Percentiles rank a stretch among this genome's conserved stretches.
phyloP scores from a whole-genome alignment of 2,888 invertebrate genomes.

The Phyto melanocephala region DNA sequence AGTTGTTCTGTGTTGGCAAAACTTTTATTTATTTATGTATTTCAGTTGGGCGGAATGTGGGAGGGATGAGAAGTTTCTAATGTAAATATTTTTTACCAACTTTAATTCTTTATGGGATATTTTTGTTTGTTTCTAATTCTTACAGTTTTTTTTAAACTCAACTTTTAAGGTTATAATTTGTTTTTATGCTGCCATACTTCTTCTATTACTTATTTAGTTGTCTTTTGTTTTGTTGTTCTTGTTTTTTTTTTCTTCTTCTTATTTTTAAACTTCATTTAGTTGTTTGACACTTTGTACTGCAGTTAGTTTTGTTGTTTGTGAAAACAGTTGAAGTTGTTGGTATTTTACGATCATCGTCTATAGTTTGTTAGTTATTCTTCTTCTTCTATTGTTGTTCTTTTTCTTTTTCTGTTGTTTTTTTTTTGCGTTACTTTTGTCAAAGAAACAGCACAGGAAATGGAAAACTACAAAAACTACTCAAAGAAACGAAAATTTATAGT shows the following conservation, averaged over 20 bases:
- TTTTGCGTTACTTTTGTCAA: no score
- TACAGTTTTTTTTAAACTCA: conserved; percentile 10
- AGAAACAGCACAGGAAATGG: no score
- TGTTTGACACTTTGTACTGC: conserved; percentile 55
- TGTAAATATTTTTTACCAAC: conserved; percentile 5
- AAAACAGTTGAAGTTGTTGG: conserved; percentile 49
- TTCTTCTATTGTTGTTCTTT: no score
- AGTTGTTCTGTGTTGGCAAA: not conserved
- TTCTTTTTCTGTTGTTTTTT: no score
- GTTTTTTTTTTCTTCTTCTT: conserved; percentile 45
- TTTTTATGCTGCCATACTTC: conserved; percentile 32
- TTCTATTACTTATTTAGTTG: not conserved
- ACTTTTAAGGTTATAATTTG: conserved; percentile 59
- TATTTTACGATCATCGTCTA: conserved; percentile 54
- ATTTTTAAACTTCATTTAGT: conserved; percentile 55
- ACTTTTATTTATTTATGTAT: no score
- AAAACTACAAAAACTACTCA: no score
- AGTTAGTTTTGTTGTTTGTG: conserved; percentile 6
- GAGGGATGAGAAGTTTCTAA: no score
- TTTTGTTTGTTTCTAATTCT: conserved; percentile 2
- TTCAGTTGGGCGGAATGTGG: no score
- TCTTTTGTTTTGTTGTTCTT: conserved; percentile 23
- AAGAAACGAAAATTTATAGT: no score
- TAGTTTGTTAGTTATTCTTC: conserved; percentile 24
- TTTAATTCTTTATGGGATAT: conserved; percentile 36